Evolutionary conservation across 2,797 vertebrate genomes (phyloP).

Genomic region (Manis pentadactyla): DNA sequence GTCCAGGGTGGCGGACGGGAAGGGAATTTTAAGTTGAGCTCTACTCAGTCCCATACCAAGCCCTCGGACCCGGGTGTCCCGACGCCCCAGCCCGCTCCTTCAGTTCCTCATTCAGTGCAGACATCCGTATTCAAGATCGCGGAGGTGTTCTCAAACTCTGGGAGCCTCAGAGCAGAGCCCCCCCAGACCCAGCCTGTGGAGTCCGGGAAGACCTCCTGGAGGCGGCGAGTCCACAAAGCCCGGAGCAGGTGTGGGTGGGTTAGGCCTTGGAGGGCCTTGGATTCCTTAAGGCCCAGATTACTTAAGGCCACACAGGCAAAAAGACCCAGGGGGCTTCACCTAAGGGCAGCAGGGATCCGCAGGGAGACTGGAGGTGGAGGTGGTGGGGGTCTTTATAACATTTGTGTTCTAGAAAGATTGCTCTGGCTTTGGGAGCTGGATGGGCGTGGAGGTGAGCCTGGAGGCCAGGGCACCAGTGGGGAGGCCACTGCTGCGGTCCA

Average conservation of each 20-base stretch:
- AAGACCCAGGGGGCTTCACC: background rate
- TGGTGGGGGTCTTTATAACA: background rate
- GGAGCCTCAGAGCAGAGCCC: background rate
- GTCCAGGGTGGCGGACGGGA: background rate
- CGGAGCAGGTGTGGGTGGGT: no score
- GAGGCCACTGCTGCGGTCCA: background rate
- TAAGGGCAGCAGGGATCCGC: background rate
- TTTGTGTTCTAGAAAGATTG: background rate
- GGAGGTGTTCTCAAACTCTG: background rate
- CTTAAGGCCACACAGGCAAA: background rate
- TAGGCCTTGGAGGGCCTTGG: background rate
- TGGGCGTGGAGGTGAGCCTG: background rate
- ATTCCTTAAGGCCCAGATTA: background rate
- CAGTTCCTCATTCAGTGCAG: rapidly evolving
- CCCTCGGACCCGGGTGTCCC: background rate
- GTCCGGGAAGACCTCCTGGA: background rate
- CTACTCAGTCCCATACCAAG: background rate
- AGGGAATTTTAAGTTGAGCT: background rate
- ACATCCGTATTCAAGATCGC: background rate
- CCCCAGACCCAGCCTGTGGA: background rate
- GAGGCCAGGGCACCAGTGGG: background rate
- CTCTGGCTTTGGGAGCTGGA: background rate
- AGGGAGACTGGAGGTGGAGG: no score
- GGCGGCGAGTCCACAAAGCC: background rate
- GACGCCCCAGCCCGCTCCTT: rapidly evolving